phyloP scores from a whole-genome alignment of 1,140 invertebrate genomes.

The Drosophila azteca region DNA sequence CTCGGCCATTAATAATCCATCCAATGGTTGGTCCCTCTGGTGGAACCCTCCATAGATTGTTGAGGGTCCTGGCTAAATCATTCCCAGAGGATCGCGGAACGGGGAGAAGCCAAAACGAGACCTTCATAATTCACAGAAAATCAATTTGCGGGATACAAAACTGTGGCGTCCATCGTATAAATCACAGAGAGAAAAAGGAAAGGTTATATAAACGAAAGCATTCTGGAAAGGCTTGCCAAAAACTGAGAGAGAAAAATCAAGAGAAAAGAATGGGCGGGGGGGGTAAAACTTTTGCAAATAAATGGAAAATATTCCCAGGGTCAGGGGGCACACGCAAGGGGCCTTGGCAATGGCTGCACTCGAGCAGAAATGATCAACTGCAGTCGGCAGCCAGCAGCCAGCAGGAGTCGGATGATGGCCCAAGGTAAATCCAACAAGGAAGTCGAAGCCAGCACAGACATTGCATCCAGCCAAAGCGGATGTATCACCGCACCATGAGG shows the following conservation, averaged over 20 bases:
- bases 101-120: conserved; percentile 9
- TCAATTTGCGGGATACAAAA: conserved; percentile 47
- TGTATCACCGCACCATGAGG: conserved; percentile 13
- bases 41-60: conserved; percentile 5
- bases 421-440: conserved; percentile 33
- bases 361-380: conserved; percentile 52
- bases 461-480: conserved; percentile 11
- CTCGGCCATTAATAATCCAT: conserved; percentile 30
- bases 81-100: conserved; percentile 4
- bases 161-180: conserved; percentile 26
- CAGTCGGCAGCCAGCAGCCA: conserved; percentile 31
- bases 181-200: conserved; percentile 25
- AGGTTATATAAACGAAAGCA: conserved; percentile 32
- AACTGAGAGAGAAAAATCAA: conserved; percentile 4
- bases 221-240: conserved; percentile 36
- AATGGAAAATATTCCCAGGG: conserved; percentile 43
- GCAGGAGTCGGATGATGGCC: conserved; percentile 15
- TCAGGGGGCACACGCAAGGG: no score
- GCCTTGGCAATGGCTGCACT: conserved; percentile 43
- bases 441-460: conserved; percentile 5
- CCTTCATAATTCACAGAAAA: conserved; percentile 47
- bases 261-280: conserved; percentile 23
- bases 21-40: not conserved
- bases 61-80: conserved; percentile 34
- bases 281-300: conserved; percentile 37